phyloP scores from a whole-genome alignment of 1,140 invertebrate species.

The Colletes gigas region DNA sequence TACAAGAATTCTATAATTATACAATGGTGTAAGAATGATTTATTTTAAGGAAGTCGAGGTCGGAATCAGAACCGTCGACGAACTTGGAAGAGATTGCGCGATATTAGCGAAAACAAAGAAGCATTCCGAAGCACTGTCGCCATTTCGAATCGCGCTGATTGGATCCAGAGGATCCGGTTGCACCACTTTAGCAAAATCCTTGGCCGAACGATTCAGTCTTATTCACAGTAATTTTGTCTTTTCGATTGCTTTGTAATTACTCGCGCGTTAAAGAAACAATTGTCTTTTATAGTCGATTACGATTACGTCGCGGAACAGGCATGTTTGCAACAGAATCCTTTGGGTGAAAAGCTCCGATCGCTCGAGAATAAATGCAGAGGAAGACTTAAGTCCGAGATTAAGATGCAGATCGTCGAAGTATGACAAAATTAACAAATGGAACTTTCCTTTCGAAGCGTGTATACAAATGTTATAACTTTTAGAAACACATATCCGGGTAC shows the following conservation, averaged over 20 bases:
- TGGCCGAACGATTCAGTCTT: conserved; percentile 69
- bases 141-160: conserved; percentile 72
- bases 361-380: conserved; percentile 75
- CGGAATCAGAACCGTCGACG: conserved; percentile 60
- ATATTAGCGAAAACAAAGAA: conserved; percentile 57
- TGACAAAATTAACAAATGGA: not conserved
- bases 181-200: conserved; percentile 64
- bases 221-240: conserved; percentile 65
- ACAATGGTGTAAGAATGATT: conserved; percentile 5
- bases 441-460: not conserved
- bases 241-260: not conserved
- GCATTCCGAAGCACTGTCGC: conserved; percentile 60
- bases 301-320: conserved; percentile 80
- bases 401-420: conserved; percentile 76
- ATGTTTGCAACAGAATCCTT: conserved; percentile 76
- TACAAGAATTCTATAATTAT: not conserved
- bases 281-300: conserved; percentile 81
- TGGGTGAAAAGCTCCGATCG: conserved; percentile 79
- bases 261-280: not conserved
- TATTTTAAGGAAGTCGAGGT: conserved; percentile 65
- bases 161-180: conserved; percentile 68
- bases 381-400: conserved; percentile 78
- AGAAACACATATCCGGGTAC: conserved; percentile 70
- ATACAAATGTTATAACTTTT: conserved; percentile 9
- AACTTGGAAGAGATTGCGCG: conserved; percentile 65